Conservation (phyloP, 2,113 vertebrate species). For the Pomatorhinus ruficollis region DNA sequence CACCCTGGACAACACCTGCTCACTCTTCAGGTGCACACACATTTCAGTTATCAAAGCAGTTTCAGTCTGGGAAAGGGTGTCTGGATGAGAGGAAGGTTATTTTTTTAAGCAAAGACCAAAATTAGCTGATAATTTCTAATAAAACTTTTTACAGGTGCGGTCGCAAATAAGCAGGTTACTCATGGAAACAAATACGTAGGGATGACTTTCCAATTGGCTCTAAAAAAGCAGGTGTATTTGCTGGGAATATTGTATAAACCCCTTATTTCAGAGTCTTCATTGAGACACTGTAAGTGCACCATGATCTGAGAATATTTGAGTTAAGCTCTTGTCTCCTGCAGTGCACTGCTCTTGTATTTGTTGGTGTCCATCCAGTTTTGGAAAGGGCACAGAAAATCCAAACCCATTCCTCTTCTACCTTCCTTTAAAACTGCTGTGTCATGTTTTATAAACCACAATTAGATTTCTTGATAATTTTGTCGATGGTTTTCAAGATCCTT, state of each 20-base stretch:
- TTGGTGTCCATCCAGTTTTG: neutral
- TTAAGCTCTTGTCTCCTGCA: neutral
- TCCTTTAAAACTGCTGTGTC: neutral
- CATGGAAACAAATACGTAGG: neutral
- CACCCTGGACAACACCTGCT: slow-evolving; percentile 91
- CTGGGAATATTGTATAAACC: neutral
- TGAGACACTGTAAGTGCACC: neutral
- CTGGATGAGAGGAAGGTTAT: neutral
- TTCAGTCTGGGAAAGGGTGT: neutral
- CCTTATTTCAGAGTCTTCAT: fast-evolving
- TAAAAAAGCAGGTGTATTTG: neutral
- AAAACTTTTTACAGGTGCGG: neutral
- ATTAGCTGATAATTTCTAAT: neutral
- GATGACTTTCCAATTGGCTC: neutral
- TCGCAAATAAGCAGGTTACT: neutral
- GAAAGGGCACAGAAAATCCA: neutral
- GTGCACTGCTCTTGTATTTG: neutral
- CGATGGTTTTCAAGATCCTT: neutral
- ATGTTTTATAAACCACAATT: neutral
- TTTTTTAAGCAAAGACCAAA: neutral
- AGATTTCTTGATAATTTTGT: neutral
- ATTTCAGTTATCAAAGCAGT: fast-evolving
- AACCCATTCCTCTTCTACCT: neutral
- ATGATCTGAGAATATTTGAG: neutral
- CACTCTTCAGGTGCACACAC: slow-evolving; percentile 87